Evolutionary conservation across 2,113 vertebrate species (phyloP), one percentile per base, ranked within the genome.

Genomic region (Gulo gulo): DNA sequence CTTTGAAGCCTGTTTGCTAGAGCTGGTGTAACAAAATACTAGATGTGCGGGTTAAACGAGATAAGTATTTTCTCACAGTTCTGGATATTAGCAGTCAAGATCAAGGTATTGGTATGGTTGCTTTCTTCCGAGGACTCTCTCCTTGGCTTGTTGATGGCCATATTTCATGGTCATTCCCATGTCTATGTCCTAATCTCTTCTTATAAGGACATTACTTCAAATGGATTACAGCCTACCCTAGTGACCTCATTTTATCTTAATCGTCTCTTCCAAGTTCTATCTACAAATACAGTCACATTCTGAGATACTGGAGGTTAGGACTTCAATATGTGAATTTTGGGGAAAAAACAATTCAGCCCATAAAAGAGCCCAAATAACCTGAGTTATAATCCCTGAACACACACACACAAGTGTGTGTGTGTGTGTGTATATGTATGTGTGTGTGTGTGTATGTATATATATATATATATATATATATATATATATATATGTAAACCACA

Each of bases 391-490:
- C 34, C 23, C 23, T 74, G 6, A 57, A 21, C 7, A 23, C 21
- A 55, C 52, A 59, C 57, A 59, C 57, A 59, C 57, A 1, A 0
- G 4, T 15, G 1, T 16, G 1, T 18, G 1, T 55, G 16, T 52
- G 15, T 18, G 4, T 55, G 47, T 50, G 18, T 55, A 1, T 1
- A 1, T 15, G 1, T 16, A 0, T 18, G 1, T 55, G 16, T 52
- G 15, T 18, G 4, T 55, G 47, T 50, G 18, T 55, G 0, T 4
- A 1, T 16, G 1, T 5, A 1, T 18, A 0, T 18, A 4, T 55
- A 18, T 55, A 16, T 52, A 52, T 10, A 7, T 52, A 15, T 52
- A 52, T 4, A 15, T 52, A 15, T 52, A 52, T 52, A 52, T 15
- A 16, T 52, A 18, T 6, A 18, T 6, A 8, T 2, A 57, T 23